Percentiles rank a stretch among this genome's conserved stretches.
Conservation (phyloP, 2,113 vertebrate genomes). For the Limnothrissa miodon region DNA sequence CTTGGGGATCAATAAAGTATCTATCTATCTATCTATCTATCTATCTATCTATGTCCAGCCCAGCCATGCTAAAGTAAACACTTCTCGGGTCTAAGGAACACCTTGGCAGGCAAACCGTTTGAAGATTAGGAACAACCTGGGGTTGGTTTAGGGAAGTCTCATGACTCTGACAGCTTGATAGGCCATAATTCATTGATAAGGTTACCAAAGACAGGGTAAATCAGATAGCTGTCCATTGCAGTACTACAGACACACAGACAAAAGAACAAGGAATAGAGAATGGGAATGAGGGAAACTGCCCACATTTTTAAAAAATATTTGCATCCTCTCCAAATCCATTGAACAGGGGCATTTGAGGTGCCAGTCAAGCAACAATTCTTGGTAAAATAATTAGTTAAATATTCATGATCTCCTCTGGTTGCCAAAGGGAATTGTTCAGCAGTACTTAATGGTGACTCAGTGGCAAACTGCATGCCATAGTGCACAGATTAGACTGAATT, state of each 20-base stretch:
- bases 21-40: no score
- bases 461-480: neutral
- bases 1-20: no score
- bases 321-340: neutral
- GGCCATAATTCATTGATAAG: neutral
- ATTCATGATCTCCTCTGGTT: neutral
- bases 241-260: neutral
- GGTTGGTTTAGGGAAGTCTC: neutral
- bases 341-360: neutral
- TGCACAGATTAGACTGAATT: neutral
- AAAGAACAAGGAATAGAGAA: neutral
- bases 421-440: conserved; percentile 4
- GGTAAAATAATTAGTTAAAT: conserved; percentile 5
- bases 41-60: no score
- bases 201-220: neutral
- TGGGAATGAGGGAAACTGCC: neutral
- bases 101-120: neutral
- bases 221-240: neutral
- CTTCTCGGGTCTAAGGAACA: neutral
- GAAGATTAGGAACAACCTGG: neutral
- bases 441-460: conserved; percentile 2
- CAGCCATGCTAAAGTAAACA: neutral
- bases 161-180: neutral
- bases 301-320: neutral
- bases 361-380: neutral